These are phyloP conservation scores for Ormyrus thymus DNA, from an alignment of 2,888 invertebrate species.

Conservation along the genomic window DNA sequence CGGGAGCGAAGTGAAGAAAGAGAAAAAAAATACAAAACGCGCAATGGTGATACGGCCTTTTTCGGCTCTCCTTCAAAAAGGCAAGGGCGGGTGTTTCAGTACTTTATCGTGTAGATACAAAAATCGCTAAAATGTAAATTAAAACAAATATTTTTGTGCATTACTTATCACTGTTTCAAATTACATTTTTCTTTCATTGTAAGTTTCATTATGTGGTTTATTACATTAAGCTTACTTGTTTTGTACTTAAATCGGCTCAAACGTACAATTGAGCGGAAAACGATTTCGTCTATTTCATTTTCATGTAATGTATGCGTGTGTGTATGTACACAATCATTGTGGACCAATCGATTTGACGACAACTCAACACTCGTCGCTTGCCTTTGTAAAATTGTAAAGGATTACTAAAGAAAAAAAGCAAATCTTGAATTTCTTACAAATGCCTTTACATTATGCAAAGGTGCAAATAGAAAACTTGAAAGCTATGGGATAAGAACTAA, in stretches of 20 bases:
- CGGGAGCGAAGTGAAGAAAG: slow-evolving; percentile 53
- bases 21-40: neutral
- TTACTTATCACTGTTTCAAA: slow-evolving; percentile 20
- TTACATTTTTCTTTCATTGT: slow-evolving; percentile 15
- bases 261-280: slow-evolving; percentile 24
- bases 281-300: slow-evolving; percentile 31
- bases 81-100: slow-evolving; percentile 34
- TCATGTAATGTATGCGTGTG: slow-evolving; percentile 13
- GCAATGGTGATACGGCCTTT: slow-evolving; percentile 23
- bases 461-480: slow-evolving; percentile 3
- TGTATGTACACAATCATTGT: slow-evolving; percentile 37
- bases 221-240: slow-evolving; percentile 8
- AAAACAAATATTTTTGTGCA: slow-evolving; percentile 8
- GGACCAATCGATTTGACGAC: slow-evolving; percentile 48
- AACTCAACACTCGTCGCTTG: slow-evolving; percentile 32
- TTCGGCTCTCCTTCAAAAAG: slow-evolving; percentile 28
- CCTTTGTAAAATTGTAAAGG: slow-evolving; percentile 36
- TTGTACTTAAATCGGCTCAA: slow-evolving; percentile 52
- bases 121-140: slow-evolving; percentile 31
- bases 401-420: slow-evolving; percentile 19
- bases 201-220: slow-evolving; percentile 7
- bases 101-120: slow-evolving; percentile 38
- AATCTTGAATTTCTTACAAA: slow-evolving; percentile 26
- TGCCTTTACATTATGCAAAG: slow-evolving; percentile 22
- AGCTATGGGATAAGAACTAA: slow-evolving; percentile 8